phyloP scores from a whole-genome alignment of 2,113 vertebrate genomes.

The Sinocyclocheilus anophthalmus region DNA sequence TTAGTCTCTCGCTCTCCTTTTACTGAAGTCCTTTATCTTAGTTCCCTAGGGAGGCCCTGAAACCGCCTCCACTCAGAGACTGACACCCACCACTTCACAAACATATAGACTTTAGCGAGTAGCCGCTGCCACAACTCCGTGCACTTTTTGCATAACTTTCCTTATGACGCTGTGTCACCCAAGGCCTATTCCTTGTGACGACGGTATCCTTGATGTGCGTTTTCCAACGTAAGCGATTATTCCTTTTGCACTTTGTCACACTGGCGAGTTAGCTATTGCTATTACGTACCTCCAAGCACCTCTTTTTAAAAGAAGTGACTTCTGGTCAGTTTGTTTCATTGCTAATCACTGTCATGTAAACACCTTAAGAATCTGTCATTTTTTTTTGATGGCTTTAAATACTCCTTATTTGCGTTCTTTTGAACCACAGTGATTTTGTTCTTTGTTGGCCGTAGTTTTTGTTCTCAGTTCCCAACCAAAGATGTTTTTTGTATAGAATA shows the following conservation, averaged over 20 bases:
- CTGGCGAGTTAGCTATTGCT: not conserved
- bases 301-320: not conserved
- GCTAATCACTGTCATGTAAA: not conserved
- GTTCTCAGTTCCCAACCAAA: slow-evolving; percentile 11
- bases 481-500: slow-evolving; percentile 29
- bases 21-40: slow-evolving; percentile 46
- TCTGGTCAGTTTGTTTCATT: not conserved
- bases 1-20: slow-evolving; percentile 27
- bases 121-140: slow-evolving; percentile 24
- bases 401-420: not conserved
- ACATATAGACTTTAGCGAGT: not conserved
- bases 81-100: slow-evolving; percentile 35
- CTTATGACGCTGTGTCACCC: not conserved
- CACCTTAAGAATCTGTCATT: not conserved
- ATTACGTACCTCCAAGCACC: not conserved
- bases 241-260: not conserved
- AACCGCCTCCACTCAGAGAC: slow-evolving; percentile 31
- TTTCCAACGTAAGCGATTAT: not conserved
- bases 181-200: not conserved
- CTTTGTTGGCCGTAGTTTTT: slow-evolving; percentile 26
- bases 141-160: slow-evolving; percentile 4
- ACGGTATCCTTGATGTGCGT: not conserved
- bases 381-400: not conserved
- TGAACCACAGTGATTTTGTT: not conserved
- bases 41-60: slow-evolving; percentile 46